phyloP scores from a whole-genome alignment of 53 echinoderm and acorn worm genomes.

The Luidia sarsii region DNA sequence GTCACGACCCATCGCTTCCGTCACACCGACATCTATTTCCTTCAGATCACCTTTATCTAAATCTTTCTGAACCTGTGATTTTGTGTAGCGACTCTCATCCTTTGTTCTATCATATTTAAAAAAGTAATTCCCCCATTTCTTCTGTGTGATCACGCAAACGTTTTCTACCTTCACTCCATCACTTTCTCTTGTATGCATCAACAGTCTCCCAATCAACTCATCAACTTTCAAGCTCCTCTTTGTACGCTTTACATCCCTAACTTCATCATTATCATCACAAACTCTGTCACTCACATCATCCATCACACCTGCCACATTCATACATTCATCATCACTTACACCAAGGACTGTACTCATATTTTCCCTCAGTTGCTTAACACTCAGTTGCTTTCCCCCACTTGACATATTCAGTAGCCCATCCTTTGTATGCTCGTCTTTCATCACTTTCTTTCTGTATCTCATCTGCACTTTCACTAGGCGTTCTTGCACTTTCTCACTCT shows the following conservation, averaged over 20 bases:
- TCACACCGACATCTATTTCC: constrained; percentile 26
- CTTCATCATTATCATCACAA: neutral
- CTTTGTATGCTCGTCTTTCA: constrained; percentile 38
- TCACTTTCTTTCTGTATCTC: constrained; percentile 29
- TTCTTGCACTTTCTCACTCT: constrained; percentile 24
- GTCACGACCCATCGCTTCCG: constrained; percentile 30
- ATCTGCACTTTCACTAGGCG: constrained; percentile 48
- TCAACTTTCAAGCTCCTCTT: neutral
- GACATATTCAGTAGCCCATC: constrained; percentile 29
- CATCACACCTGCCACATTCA: neutral
- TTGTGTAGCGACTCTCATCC: constrained; percentile 49
- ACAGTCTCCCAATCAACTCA: neutral
- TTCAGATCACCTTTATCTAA: constrained; percentile 47
- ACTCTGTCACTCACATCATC: neutral
- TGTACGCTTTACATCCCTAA: neutral
- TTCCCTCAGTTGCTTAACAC: constrained; percentile 5
- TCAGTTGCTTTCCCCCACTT: constrained; percentile 31
- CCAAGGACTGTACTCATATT: constrained; percentile 7
- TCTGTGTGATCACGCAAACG: neutral
- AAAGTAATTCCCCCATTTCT: neutral
- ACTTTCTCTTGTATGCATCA: neutral
- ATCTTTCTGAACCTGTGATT: constrained; percentile 38
- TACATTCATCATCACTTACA: neutral
- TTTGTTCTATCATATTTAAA: constrained; percentile 40
- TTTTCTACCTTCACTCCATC: neutral